Base-by-base conservation (phyloP, 2,888 invertebrate species). In the Lucinisca nassula region DNA sequence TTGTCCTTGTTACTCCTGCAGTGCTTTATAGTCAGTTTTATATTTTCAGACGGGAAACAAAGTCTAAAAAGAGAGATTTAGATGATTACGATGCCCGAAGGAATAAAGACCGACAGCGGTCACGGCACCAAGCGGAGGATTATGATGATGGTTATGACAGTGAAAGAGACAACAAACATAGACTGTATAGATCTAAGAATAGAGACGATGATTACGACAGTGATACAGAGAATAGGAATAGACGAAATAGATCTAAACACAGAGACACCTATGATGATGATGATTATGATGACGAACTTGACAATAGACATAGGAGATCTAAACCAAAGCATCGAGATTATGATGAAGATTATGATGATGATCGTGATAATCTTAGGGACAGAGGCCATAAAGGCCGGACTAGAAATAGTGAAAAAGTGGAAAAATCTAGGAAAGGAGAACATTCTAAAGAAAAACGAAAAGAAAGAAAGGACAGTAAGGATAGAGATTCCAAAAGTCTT, bases 1-100 rank as follows among this genome's bases (percentile, higher is more conserved):
- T n/a, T n/a, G n/a, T n/a, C n/a, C n/a, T n/a, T n/a, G n/a, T n/a
- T n/a, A n/a, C n/a, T n/a, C n/a, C n/a, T n/a, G n/a, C n/a, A n/a
- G n/a, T n/a, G n/a, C n/a, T n/a, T n/a, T n/a, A n/a, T n/a, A n/a
- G n/a, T n/a, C n/a, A n/a, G n/a, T n/a, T n/a, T n/a, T n/a, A 24
- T 58, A 27, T 49, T 81, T 87, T 35, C 72, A 88, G 88, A 58
- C 70, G 67, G 79, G 83, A 86, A 58, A 74, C 79, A 67, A 77
- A 86, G 77, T 77, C 81, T 49, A 58, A 78, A 73, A 74, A 81
- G 45, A 73, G 73, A 74, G 70, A 90, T 4, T 76, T 88, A 32
- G 87, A 90, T n/a, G 88, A 91, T 24, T 79, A 89, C 30, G 84
- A 89, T 21, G 86, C 85, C 35, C 70, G 76, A 30, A 77, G 79